Percentiles rank a stretch among this genome's conserved stretches.
Conservation (phyloP, 2,888 invertebrate genomes). For the Oligia fasciuncula region DNA sequence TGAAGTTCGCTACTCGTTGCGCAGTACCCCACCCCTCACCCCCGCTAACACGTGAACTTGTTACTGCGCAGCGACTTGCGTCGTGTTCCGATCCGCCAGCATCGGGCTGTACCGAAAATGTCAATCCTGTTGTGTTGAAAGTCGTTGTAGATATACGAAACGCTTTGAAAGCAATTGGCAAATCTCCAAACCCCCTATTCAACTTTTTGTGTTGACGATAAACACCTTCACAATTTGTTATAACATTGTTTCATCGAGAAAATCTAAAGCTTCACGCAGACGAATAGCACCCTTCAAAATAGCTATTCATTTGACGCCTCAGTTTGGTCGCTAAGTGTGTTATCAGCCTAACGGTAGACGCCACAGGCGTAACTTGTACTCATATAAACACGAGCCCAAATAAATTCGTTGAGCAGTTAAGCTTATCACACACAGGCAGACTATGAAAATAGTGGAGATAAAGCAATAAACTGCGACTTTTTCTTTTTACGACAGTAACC, state of each 20-base stretch:
- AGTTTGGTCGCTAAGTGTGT: constrained; percentile 24
- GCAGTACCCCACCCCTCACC: too few species aligned
- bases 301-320: constrained; percentile 1
- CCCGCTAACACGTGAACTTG: neutral
- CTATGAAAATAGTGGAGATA: constrained; percentile 61
- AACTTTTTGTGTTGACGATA: neutral
- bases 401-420: constrained; percentile 57
- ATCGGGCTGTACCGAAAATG: neutral
- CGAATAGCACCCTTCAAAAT: constrained; percentile 16
- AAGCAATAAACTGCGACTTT: constrained; percentile 58
- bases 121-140: neutral
- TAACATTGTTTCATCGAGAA: neutral
- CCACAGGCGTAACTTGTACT: constrained; percentile 41
- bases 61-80: neutral
- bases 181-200: neutral
- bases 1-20: too few species aligned
- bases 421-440: constrained; percentile 63
- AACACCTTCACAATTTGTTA: neutral
- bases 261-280: constrained; percentile 3
- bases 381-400: constrained; percentile 50
- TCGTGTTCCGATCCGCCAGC: neutral
- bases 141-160: neutral
- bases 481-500: constrained; percentile 58
- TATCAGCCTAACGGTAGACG: constrained; percentile 43
- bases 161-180: neutral